Base-by-base conservation (phyloP, 2,113 vertebrate species). In the Seriola aureovittata region DNA sequence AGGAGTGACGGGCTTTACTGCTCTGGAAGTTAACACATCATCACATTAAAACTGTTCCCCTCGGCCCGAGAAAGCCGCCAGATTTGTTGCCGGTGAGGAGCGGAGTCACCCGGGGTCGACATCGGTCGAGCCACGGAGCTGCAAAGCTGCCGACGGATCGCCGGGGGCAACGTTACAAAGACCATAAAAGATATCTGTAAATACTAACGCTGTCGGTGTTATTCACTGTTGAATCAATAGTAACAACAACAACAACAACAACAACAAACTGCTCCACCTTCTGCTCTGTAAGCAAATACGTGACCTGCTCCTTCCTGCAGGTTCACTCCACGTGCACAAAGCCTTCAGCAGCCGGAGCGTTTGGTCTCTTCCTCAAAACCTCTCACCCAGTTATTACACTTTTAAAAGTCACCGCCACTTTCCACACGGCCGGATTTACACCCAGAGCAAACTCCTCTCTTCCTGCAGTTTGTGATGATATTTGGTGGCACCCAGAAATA, bases 401-500 rank as follows among this genome's bases (percentile, higher is more conserved):
- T 17, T 48, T 52, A 64, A 58, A 38, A 25, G 29, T 46, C 40
- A 9, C 46, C 3, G 0, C 10, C 46, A 8, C 60, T 77, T 46
- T 48, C 19, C 64, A 59, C 17, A 58, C 13, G 52, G 17, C 12
- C 40, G 5, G 9, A 74, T 32, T 62, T 10, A 44, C 3, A 44
- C 10, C 4, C 19, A 34, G 50, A 29, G 48, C 13, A 58, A 71
- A 72, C 65, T 71, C 62, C n/a, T 44, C 54, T 74, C 58, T 6
- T n/a, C 36, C 72, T 67, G 75, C 70, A 73, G 75, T 75, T 79
- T 74, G 68, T 73, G 63, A 78, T 78, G 73, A 78, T 75, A 71
- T 85, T 88, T 65, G 25, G 46, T 65, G 66, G 64, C 23, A 40
- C 42, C 65, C 78, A 86, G 81, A 89, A 87, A 85, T 81, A 73